Percentiles rank a stretch among this genome's conserved stretches.
phyloP scores from a whole-genome alignment of 1,140 invertebrate species.

The Trichoplusia ni region DNA sequence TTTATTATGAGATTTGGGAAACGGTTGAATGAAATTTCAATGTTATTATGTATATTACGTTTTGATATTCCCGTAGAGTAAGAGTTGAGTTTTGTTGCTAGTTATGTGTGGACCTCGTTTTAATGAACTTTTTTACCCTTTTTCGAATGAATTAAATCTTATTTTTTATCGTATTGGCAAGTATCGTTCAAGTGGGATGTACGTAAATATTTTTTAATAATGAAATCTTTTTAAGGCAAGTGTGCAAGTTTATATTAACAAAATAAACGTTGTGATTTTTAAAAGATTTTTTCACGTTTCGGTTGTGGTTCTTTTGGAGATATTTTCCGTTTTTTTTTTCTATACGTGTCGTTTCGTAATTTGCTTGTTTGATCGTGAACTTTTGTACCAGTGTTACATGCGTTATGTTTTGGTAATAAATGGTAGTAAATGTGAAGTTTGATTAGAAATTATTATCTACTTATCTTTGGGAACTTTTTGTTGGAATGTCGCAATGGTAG shows the following conservation, averaged over 20 bases:
- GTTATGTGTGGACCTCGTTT: neutral
- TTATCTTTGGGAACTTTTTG: neutral
- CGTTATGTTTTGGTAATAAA: slow-evolving; percentile 10
- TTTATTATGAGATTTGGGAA: too few species aligned
- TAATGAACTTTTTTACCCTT: neutral
- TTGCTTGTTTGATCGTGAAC: neutral
- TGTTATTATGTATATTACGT: neutral
- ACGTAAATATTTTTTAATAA: neutral
- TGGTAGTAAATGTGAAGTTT: slow-evolving; percentile 13
- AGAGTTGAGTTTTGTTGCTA: neutral
- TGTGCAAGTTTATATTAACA: slow-evolving; percentile 34
- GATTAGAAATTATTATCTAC: neutral
- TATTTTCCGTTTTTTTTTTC: slow-evolving; percentile 1
- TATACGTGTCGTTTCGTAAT: neutral
- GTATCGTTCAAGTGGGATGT: slow-evolving; percentile 20
- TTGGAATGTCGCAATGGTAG: neutral
- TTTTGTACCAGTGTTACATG: slow-evolving; percentile 18
- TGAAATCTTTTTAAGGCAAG: slow-evolving; percentile 31
- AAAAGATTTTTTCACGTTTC: slow-evolving; percentile 32
- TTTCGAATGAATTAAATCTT: too few species aligned
- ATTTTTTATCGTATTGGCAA: too few species aligned
- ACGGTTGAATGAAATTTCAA: neutral
- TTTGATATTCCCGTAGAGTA: neutral
- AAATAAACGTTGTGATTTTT: slow-evolving; percentile 36
- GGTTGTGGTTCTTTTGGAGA: slow-evolving; percentile 34